A percentile compares a stretch with the other conserved stretches of the same genome.
Evolutionary conservation across 1,140 invertebrate species (phyloP).

Genomic region (Ceratina japonica): DNA sequence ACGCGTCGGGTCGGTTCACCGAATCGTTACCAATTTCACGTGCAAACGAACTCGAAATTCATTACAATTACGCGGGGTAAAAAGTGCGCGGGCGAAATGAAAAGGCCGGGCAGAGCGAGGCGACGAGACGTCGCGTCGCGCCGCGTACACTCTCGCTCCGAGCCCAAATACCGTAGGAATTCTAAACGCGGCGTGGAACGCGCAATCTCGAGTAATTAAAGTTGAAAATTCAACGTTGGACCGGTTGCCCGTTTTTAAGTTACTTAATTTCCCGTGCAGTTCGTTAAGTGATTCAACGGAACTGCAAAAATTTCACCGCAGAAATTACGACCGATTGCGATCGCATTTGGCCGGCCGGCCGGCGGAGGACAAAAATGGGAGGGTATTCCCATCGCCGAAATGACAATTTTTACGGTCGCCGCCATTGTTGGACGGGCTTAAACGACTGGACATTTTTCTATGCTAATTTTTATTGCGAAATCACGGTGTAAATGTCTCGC

Average conservation of each 20-base stretch:
- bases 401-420: background rate
- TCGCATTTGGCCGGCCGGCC: background rate
- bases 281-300: conserved; percentile 11
- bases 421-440: background rate
- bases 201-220: conserved; percentile 42
- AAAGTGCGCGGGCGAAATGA: conserved; percentile 16
- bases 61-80: conserved; percentile 22
- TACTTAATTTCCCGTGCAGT: conserved; percentile 24
- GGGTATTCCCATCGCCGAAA: background rate
- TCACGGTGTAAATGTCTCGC: no score
- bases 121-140: background rate
- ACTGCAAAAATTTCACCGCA: background rate
- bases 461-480: no score
- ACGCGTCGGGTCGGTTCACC: background rate
- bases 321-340: background rate
- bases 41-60: conserved; percentile 51
- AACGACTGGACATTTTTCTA: no score
- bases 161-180: conserved; percentile 5
- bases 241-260: background rate
- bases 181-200: conserved; percentile 19
- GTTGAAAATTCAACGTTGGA: conserved; percentile 37
- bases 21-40: conserved; percentile 36
- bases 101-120: background rate
- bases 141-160: background rate
- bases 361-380: background rate